Conservation (phyloP, 2,888 invertebrate genomes). For the Siphlonurus alternatus region DNA sequence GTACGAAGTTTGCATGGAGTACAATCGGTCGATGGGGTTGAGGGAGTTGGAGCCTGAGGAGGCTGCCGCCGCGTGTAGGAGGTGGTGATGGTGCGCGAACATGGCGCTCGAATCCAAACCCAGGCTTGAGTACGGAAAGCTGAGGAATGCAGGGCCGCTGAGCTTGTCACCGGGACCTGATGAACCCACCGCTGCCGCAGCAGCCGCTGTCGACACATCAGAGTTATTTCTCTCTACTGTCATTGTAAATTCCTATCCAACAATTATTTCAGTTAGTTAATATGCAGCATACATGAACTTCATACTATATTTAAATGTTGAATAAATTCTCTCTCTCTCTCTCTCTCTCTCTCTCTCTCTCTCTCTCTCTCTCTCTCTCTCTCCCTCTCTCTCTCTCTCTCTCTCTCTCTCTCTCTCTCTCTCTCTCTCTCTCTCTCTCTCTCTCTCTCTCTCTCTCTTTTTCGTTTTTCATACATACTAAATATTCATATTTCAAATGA, state of each 20-base stretch:
- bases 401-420: background rate
- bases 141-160: constrained; percentile 21
- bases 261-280: background rate
- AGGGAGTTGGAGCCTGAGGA: constrained; percentile 17
- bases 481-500: no score
- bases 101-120: constrained; percentile 16
- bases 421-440: background rate
- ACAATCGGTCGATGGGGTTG: constrained; percentile 43
- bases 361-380: background rate
- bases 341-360: background rate
- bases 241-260: background rate
- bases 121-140: constrained; percentile 16
- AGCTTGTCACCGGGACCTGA: constrained; percentile 18
- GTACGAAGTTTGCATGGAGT: constrained; percentile 46
- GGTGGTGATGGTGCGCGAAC: constrained; percentile 19
- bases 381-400: background rate
- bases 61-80: constrained; percentile 8
- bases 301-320: background rate
- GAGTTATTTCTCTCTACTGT: background rate
- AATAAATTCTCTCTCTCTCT: background rate
- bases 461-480: no score
- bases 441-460: no score
- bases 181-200: background rate
- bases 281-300: background rate
- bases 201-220: background rate